Percentiles rank a stretch among this genome's conserved stretches.
These are phyloP conservation scores for Dipodomys merriami DNA, from an alignment of 2,113 vertebrate genomes.

Conservation along the genomic window DNA sequence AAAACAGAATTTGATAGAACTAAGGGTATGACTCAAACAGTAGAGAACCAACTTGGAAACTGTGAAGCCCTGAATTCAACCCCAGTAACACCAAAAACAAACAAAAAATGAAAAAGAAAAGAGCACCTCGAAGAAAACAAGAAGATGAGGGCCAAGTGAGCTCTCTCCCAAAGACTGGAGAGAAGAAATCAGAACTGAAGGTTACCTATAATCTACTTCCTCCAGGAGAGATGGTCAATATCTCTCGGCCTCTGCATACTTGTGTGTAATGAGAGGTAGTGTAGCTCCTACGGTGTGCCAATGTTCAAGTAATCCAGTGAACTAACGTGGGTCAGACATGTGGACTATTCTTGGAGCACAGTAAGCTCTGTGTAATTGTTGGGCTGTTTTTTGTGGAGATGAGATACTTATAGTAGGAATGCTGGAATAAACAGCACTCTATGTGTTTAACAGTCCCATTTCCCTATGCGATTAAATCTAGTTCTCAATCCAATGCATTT, in stretches of 20 bases:
- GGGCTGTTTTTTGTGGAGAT: neutral
- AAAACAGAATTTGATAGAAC: neutral
- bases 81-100: too few relatives aligned
- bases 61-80: neutral
- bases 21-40: fast-evolving
- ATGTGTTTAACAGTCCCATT: neutral
- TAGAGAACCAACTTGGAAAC: neutral
- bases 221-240: neutral
- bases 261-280: neutral
- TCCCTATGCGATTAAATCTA: neutral
- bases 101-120: too few relatives aligned
- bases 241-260: fast-evolving
- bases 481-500: too few relatives aligned
- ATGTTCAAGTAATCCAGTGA: neutral
- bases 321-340: too few relatives aligned
- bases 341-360: fast-evolving
- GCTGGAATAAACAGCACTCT: fast-evolving
- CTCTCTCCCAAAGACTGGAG: fast-evolving
- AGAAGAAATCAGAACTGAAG: neutral
- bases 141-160: neutral
- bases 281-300: neutral
- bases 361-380: neutral
- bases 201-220: neutral
- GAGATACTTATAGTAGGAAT: fast-evolving
- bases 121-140: neutral